Base-by-base conservation (phyloP, 2,797 vertebrate species). In the Sebastes matsubarae region DNA sequence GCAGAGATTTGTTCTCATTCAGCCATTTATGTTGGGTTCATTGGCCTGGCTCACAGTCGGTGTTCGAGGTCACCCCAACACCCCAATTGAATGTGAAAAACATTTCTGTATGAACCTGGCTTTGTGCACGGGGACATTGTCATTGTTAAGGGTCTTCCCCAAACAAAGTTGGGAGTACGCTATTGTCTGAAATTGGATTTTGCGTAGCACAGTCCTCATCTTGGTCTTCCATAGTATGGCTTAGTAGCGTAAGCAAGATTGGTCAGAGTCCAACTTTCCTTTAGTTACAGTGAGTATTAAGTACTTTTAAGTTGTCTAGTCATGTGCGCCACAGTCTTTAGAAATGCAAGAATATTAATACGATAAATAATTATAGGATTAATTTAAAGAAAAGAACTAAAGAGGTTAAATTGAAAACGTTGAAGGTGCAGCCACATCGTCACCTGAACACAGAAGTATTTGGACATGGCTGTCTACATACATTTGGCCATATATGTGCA, bases 31-130 rank as follows among this genome's bases (percentile, higher is more conserved):
- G 61, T 66, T 74, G 83, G 71, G 42, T 46, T 46, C 0, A 46
- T 46, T 72, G 66, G 50, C 6, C 52, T 58, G 63, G 54, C 82
- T 68, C 34, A 18, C 24, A 75, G 72, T 63, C n/a, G 27, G 50
- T 59, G 18, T 77, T 80, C 34, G 25, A 64, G 55, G 66, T 75
- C 27, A 72, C 73, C 70, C 59, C 79, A 82, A 63, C n/a, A n/a
- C n/a, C n/a, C 58, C 11, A 50, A 11, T 59, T 30, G 38, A 34
- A 22, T 73, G 55, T 29, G 27, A 46, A 74, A 46, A 61, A 2
- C 20, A 54, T 36, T 38, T 64, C 25, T 67, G 69, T 32, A 42
- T 83, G 38, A 25, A 59, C 25, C 34, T 54, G 54, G 8, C 60
- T 46, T 67, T 24, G 18, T 60, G 36, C 20, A 59, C 4, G 2